Evolutionary conservation across 2,797 vertebrate species (phyloP).

Genomic region (Pangasius sanitwongsei): DNA sequence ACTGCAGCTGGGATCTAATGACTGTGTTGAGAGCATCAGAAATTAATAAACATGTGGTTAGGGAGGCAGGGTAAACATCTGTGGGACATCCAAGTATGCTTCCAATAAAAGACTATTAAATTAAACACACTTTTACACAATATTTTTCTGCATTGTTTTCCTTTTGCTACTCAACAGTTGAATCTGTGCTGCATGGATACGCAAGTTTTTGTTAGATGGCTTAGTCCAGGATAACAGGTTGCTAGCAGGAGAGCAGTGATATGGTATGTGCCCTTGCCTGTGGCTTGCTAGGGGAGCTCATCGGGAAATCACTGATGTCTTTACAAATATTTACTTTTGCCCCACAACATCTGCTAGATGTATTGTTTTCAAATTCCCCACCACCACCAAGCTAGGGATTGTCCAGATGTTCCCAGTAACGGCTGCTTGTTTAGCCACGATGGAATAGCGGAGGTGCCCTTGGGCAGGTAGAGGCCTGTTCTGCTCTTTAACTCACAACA

Average conservation of each 20-base stretch:
- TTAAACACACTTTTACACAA: conserved; percentile 61
- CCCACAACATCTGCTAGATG: conserved; percentile 62
- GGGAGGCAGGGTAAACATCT: conserved; percentile 52
- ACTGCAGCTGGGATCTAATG: conserved; percentile 60
- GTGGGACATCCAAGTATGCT: conserved; percentile 38
- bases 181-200: conserved; percentile 18
- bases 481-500: conserved; percentile 16
- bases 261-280: conserved; percentile 42
- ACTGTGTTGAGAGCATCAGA: conserved; percentile 51
- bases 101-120: conserved; percentile 55
- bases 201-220: conserved; percentile 31
- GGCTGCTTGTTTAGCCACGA: conserved; percentile 47
- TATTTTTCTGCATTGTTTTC: conserved; percentile 48
- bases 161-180: conserved; percentile 16
- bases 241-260: conserved; percentile 54
- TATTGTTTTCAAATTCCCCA: conserved; percentile 59
- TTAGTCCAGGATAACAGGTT: conserved; percentile 48
- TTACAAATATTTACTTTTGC: conserved; percentile 68
- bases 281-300: conserved; percentile 46
- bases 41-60: conserved; percentile 60
- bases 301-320: conserved; percentile 60
- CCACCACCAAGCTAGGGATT: conserved; percentile 51
- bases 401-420: conserved; percentile 65
- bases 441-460: conserved; percentile 50
- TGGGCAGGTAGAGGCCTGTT: conserved; percentile 40